phyloP scores from a whole-genome alignment of 2,888 invertebrate species.

The Graphium colonna region DNA sequence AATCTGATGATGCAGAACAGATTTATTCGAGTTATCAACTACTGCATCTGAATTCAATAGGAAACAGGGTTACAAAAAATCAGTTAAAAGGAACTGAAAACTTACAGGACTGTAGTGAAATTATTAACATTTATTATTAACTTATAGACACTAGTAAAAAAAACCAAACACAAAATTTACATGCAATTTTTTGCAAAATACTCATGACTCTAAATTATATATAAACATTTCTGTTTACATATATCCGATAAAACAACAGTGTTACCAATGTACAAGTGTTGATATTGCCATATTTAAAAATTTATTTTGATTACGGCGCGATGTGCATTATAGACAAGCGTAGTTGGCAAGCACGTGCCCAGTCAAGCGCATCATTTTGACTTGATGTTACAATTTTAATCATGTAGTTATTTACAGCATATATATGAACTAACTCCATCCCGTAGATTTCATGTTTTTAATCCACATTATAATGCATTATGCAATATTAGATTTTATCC shows the following conservation, averaged over 20 bases:
- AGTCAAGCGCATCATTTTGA: background rate
- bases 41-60: background rate
- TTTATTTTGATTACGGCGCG: background rate
- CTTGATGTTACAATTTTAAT: too few species aligned
- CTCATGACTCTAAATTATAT: background rate
- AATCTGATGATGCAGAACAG: too few species aligned
- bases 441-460: too few species aligned
- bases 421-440: too few species aligned
- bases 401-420: too few species aligned
- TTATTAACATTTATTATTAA: too few species aligned
- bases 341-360: background rate
- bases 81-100: background rate
- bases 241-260: too few species aligned
- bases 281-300: too few species aligned
- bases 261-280: too few species aligned
- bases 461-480: too few species aligned
- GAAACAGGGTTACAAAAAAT: background rate
- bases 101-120: background rate
- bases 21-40: background rate
- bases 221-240: too few species aligned
- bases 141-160: background rate
- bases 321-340: background rate
- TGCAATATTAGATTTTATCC: too few species aligned
- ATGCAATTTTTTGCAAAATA: background rate
- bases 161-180: background rate